Evolutionary conservation across 1,140 invertebrate genomes (phyloP), one percentile per base, ranked within the genome.

Genomic region (Temnothorax nylanderi): DNA sequence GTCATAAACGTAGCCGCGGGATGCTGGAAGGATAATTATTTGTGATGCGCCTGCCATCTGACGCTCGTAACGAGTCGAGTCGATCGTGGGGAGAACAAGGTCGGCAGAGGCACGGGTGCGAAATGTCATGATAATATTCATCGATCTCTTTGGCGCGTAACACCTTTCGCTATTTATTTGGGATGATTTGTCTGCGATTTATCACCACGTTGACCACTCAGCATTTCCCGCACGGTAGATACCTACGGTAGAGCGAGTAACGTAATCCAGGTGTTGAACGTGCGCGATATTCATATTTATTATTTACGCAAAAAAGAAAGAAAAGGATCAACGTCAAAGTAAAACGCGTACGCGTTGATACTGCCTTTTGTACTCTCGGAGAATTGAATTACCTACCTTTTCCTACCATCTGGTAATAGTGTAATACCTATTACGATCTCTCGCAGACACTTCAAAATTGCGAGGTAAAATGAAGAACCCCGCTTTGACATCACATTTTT

Each of bases 1-100:
- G 54, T 87, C 86, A 87, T 87, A 87, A 87, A 87, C 51, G 21
- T 56, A 56, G 44, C 32, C 69, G 60, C 69, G 60, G 62, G 76
- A 87, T 56, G 71, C 72, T 64, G 78, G 74, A 84, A 71, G 75
- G 44, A 78, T 89, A 77, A 89, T 89, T 87, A 87, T 89, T 87
- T 74, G 51, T 47, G 75, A 54, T 62, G 81, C 86, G 71, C 80
- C 62, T 76, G 47, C 86, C 88, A 89, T 64, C 88, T 89, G 78
- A 78, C 86, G 86, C 81, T 86, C 65, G 49, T 87, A 82, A 87
- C 78, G 65, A 69, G 65, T 47, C 47, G 69, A 84, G 34, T 75
- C 69, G 62, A 75, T 34, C 47, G 32, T 49, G 62, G 49, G 64
- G 41, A 60, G 54, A 77, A 78, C 58, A 85, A 89, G 80, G 65